Percentiles rank a stretch among this genome's conserved stretches.
Conservation (phyloP, 1,140 invertebrate species). For the Procambarus virginalis region DNA sequence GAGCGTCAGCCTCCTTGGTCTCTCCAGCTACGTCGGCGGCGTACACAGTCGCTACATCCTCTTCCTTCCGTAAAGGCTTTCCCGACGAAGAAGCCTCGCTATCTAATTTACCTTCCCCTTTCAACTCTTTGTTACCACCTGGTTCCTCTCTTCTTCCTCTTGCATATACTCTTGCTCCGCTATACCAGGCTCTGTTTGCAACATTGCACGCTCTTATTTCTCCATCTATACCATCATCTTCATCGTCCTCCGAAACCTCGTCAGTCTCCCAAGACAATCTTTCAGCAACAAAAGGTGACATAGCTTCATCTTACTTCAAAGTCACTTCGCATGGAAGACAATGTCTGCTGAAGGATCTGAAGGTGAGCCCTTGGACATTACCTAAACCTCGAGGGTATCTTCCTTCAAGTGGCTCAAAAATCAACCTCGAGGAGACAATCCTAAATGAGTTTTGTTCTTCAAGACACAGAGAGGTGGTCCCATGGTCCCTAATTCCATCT, state of each 20-base stretch:
- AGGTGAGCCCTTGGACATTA: neutral
- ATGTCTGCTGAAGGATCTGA: neutral
- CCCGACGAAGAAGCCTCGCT: neutral
- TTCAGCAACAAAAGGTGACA: neutral
- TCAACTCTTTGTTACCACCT: neutral
- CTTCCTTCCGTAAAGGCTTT: neutral
- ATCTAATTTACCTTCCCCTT: neutral
- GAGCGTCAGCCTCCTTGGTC: neutral
- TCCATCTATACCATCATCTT: neutral
- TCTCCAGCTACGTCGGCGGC: neutral
- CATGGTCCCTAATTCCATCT: no score
- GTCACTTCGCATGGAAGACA: neutral
- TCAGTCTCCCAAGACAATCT: neutral
- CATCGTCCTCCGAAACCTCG: neutral
- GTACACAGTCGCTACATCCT: neutral
- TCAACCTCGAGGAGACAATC: no score
- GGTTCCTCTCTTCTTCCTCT: neutral
- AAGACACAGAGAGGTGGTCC: no score
- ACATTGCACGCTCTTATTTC: neutral
- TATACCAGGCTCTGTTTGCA: neutral
- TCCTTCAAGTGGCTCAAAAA: no score
- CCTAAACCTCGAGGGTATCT: neutral
- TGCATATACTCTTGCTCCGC: neutral
- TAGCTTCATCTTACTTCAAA: neutral
- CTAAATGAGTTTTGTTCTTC: no score